phyloP scores from a whole-genome alignment of 2,888 invertebrate species.

The Nomada flava region DNA sequence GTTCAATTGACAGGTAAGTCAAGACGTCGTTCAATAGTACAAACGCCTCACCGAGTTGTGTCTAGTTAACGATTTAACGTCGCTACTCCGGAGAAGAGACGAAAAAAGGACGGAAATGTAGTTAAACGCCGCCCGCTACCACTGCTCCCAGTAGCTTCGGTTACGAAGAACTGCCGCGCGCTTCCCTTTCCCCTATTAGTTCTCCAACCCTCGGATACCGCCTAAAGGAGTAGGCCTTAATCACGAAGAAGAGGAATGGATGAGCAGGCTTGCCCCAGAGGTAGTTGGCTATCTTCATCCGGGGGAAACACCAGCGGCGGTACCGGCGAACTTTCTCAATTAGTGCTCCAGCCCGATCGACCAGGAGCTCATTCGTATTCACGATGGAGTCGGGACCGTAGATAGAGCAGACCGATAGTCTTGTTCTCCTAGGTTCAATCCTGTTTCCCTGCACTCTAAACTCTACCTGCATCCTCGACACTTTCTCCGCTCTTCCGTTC shows the following conservation, averaged over 20 bases:
- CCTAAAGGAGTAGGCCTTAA: conserved; percentile 49
- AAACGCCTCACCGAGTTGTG: no score
- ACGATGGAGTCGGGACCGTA: conserved; percentile 73
- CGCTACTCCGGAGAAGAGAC: no score
- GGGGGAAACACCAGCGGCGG: conserved; percentile 59
- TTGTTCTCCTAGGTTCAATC: conserved; percentile 13
- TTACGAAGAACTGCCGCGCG: no score
- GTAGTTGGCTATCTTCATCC: conserved; percentile 60
- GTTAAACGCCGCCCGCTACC: no score
- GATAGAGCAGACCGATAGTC: conserved; percentile 56
- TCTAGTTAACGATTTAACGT: no score
- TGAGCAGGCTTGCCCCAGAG: conserved; percentile 41
- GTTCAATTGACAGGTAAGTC: conserved; percentile 69
- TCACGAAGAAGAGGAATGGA: conserved; percentile 53
- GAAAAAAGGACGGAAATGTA: no score
- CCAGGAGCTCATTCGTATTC: conserved; percentile 78
- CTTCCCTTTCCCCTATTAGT: neutral
- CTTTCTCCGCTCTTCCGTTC: conserved; percentile 19
- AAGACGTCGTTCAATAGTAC: neutral
- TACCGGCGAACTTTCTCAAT: conserved; percentile 77
- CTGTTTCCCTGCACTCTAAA: neutral
- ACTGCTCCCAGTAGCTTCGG: no score
- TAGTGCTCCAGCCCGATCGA: conserved; percentile 75
- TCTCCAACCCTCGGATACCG: conserved; percentile 10
- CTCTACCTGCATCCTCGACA: conserved; percentile 5